phyloP scores from a whole-genome alignment of 2,797 vertebrate species.

The Rhadinocentrus ornatus region DNA sequence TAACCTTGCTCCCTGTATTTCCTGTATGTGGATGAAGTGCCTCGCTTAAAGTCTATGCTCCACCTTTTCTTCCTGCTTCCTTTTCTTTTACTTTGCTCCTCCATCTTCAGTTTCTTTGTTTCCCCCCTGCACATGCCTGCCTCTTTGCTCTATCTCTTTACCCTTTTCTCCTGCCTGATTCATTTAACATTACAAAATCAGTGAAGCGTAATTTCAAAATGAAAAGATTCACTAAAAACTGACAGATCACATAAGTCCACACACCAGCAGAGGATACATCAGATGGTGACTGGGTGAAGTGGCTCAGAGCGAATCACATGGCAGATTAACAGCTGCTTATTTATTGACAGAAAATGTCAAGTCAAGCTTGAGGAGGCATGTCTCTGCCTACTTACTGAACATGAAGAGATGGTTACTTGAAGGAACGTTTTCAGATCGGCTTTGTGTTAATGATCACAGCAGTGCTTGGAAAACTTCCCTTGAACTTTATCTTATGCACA shows the following conservation, averaged over 20 bases:
- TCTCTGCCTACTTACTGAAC: conserved; percentile 3
- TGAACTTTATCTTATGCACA: conserved; percentile 14
- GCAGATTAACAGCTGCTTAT: conserved; percentile 60
- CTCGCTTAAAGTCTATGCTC: background rate
- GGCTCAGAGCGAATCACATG: conserved; percentile 48
- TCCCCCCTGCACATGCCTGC: background rate
- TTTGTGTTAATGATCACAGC: conserved; percentile 6
- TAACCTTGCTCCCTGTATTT: background rate
- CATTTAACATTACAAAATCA: conserved; percentile 7
- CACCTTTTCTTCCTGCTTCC: background rate
- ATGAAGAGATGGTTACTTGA: background rate
- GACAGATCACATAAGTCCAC: conserved; percentile 10
- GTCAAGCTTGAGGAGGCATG: conserved; percentile 34
- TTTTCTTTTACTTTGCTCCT: background rate
- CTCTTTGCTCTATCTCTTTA: background rate
- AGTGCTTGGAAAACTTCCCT: background rate
- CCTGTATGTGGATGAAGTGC: background rate
- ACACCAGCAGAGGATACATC: conserved; percentile 32
- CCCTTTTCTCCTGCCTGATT: background rate
- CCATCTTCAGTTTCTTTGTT: background rate
- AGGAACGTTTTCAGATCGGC: background rate
- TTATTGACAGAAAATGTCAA: conserved; percentile 44
- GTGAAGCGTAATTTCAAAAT: conserved; percentile 12
- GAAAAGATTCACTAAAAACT: conserved; percentile 4
- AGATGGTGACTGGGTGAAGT: conserved; percentile 39